Evolutionary conservation across 1,140 invertebrate species (phyloP), one percentile per base, ranked within the genome.

Genomic region (Drosophila kepulauana): DNA sequence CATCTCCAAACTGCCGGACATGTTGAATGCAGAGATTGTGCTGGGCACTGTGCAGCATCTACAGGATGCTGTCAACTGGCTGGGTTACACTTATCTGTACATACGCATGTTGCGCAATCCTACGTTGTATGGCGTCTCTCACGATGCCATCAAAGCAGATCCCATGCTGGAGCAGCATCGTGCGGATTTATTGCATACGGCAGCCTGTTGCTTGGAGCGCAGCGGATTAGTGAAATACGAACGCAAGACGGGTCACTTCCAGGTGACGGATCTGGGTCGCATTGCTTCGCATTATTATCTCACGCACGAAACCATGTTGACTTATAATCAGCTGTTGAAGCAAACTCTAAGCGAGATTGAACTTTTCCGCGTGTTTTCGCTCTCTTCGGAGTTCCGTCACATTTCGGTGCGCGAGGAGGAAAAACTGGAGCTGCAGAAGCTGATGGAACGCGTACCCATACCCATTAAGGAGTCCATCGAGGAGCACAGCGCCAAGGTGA

Each of bases 401-500:
- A 97, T 99, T 30, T 95, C 97, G 25, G 99, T 99, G 1, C 94
- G 99, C 15, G 99, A 99, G 91, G 99, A 99, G 93, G 99, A 99
- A 93, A 99, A 99, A 87, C 92, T 99, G 51, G 99, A 99, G 93
- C 93, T 99, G 38, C 97, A 99, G 80, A 99, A 99, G 92, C 93
- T 99, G 0, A 98, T 99, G 96, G 98, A 99, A 93, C 94, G 97
- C 81, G 99, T 99, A 0, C 99, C 99, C 0, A 99, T 99, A 72
- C 99, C 99, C 0, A 99, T 99, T 57, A 99, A 99, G 88, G 99
- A 99, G 93, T 98, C 97, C 71, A 98, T 99, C 43, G 99, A 99
- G 92, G 99, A 99, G 92, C 96, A 99, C 0, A 99, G 98, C 81
- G 99, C 99, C 0, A 99, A 99, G 94, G 97, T 99, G 2, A 95